Conservation (phyloP, 2,888 invertebrate genomes). For the Limnephilus rhombicus region DNA sequence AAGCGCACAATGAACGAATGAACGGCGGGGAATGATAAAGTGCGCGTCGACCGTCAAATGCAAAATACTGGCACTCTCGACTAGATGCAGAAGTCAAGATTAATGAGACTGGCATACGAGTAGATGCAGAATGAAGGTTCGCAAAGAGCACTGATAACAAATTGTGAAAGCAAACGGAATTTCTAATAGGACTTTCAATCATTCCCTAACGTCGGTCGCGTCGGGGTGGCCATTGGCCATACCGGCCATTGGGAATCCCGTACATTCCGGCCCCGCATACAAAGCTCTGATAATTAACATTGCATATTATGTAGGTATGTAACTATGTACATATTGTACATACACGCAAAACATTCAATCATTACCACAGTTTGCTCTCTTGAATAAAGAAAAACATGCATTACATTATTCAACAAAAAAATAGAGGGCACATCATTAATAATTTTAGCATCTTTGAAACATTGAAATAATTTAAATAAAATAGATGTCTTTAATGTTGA, state of each 20-base stretch:
- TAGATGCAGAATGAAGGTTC: background rate
- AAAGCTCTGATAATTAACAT: background rate
- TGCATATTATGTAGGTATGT: background rate
- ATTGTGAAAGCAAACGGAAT: background rate
- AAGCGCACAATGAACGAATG: conserved; percentile 12
- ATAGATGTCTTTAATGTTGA: too few species aligned
- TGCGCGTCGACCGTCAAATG: conserved; percentile 31
- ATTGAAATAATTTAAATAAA: too few species aligned
- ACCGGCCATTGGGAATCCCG: background rate
- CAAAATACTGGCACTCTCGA: conserved; percentile 21
- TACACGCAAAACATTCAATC: too few species aligned
- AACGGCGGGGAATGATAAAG: conserved; percentile 15
- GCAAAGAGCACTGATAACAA: background rate
- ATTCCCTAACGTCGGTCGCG: background rate
- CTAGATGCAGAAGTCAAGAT: conserved; percentile 23
- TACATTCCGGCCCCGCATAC: background rate
- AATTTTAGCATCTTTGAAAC: too few species aligned
- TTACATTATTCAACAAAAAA: too few species aligned
- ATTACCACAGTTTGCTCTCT: too few species aligned
- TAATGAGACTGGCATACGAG: background rate
- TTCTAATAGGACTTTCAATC: background rate
- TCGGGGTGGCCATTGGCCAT: too few species aligned
- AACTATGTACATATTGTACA: too few species aligned
- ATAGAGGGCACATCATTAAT: too few species aligned
- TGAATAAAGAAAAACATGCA: too few species aligned